Percentiles rank a stretch among this genome's conserved stretches.
These are phyloP conservation scores for Graphium colonna DNA, from an alignment of 2,888 invertebrate genomes.

Conservation along the genomic window DNA sequence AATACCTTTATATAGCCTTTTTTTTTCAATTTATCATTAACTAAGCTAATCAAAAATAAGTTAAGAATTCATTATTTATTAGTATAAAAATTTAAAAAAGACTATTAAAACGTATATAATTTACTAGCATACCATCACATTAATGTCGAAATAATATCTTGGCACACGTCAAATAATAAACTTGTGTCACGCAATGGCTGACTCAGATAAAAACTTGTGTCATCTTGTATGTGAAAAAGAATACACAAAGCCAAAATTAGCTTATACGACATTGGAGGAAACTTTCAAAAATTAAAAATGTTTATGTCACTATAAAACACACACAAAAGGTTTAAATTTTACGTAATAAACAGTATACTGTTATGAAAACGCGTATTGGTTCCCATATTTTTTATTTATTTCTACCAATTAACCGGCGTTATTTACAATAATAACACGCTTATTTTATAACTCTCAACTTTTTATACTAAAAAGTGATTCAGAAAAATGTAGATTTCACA, in stretches of 20 bases:
- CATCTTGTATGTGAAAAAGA: conserved; percentile 16
- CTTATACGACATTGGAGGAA: conserved; percentile 6
- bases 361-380: conserved; percentile 13
- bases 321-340: conserved; percentile 4
- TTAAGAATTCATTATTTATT: too few species aligned
- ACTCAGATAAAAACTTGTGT: conserved; percentile 28
- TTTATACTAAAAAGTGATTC: conserved; percentile 11
- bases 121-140: conserved; percentile 34
- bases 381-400: conserved; percentile 12
- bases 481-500: conserved; percentile 16
- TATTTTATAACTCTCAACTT: conserved; percentile 11
- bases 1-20: too few species aligned
- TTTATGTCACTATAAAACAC: conserved; percentile 16
- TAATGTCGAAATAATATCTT: conserved; percentile 47
- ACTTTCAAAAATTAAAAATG: conserved; percentile 7
- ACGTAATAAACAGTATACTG: conserved; percentile 11
- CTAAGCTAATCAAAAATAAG: too few species aligned
- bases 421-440: conserved; percentile 16
- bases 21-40: too few species aligned
- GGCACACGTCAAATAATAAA: conserved; percentile 49
- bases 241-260: conserved; percentile 5
- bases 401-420: conserved; percentile 16
- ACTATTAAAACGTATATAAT: conserved; percentile 18
- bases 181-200: conserved; percentile 42
- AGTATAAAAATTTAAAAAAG: neutral